Conservation (phyloP, 2,797 vertebrate genomes). For the Sebastes taczanowskii region DNA sequence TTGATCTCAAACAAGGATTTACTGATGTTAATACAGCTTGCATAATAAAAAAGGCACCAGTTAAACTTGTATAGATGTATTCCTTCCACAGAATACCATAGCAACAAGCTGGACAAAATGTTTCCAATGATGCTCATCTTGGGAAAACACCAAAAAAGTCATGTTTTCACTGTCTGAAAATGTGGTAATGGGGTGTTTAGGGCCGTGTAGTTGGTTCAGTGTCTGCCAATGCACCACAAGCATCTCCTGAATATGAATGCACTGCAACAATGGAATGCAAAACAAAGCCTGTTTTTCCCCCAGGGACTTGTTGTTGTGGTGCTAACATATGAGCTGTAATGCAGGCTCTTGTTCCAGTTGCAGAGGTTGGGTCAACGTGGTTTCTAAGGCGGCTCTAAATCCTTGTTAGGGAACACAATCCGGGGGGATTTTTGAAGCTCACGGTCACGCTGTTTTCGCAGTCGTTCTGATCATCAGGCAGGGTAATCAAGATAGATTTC, state of each 20-base stretch:
- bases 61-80: constrained; percentile 18
- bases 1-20: constrained; percentile 5
- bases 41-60: background rate
- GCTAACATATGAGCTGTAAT: constrained; percentile 20
- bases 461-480: constrained; percentile 30
- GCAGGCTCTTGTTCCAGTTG: constrained; percentile 12
- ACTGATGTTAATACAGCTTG: constrained; percentile 4
- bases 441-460: background rate
- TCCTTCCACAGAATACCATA: constrained; percentile 29
- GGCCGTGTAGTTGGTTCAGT: constrained; percentile 9
- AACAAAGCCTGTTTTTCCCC: constrained; percentile 30
- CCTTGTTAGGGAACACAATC: constrained; percentile 4
- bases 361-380: constrained; percentile 28
- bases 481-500: constrained; percentile 55
- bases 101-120: constrained; percentile 32
- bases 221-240: constrained; percentile 17
- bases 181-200: constrained; percentile 6
- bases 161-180: constrained; percentile 29
- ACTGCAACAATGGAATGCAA: constrained; percentile 33
- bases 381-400: constrained; percentile 3
- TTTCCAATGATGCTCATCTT: constrained; percentile 3
- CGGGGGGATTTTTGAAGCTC: background rate
- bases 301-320: constrained; percentile 1
- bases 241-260: constrained; percentile 29
- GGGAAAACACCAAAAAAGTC: constrained; percentile 23